These are phyloP conservation scores for Drosophila flavopinicola DNA, from an alignment of 2,888 invertebrate genomes.

Conservation along the genomic window DNA sequence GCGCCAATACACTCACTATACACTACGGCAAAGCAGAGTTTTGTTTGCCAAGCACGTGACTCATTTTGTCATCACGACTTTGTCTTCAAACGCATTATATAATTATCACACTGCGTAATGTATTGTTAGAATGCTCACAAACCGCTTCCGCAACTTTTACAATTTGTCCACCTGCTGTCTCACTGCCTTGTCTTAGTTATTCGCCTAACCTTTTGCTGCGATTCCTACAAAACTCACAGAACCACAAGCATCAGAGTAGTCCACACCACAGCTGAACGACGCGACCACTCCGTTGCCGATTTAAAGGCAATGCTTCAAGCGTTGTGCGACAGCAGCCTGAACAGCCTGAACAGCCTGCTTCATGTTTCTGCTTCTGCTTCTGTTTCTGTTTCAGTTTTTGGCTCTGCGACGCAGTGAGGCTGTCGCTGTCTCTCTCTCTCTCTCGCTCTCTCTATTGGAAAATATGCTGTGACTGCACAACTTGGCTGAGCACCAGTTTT, in stretches of 20 bases:
- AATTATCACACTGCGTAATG: slow-evolving; percentile 48
- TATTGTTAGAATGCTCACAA: slow-evolving; percentile 25
- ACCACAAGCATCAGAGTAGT: slow-evolving; percentile 18
- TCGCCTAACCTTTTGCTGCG: slow-evolving; percentile 9
- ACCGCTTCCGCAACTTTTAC: slow-evolving; percentile 21
- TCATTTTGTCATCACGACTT: slow-evolving; percentile 47
- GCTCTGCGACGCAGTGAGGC: slow-evolving; percentile 23
- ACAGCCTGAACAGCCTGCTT: slow-evolving; percentile 25
- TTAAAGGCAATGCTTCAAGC: slow-evolving; percentile 45
- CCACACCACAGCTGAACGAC: slow-evolving; percentile 45
- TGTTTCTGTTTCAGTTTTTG: slow-evolving; percentile 44
- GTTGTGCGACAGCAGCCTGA: slow-evolving; percentile 31
- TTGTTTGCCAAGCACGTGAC: slow-evolving; percentile 57
- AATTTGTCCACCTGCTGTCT: slow-evolving; percentile 26
- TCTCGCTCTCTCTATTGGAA: slow-evolving; percentile 66
- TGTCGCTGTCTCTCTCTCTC: too few relatives aligned
- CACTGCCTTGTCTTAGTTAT: slow-evolving; percentile 7
- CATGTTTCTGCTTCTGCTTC: slow-evolving; percentile 38
- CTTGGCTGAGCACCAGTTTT: slow-evolving; percentile 51
- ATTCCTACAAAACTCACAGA: slow-evolving; percentile 11
- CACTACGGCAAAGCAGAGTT: slow-evolving; percentile 16
- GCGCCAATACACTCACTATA: slow-evolving; percentile 16
- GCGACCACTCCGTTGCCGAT: slow-evolving; percentile 43
- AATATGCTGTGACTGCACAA: slow-evolving; percentile 52
- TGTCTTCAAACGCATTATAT: slow-evolving; percentile 56